Evolutionary conservation across 2,888 invertebrate species (phyloP).

Genomic region (Perizoma flavofasciatum): DNA sequence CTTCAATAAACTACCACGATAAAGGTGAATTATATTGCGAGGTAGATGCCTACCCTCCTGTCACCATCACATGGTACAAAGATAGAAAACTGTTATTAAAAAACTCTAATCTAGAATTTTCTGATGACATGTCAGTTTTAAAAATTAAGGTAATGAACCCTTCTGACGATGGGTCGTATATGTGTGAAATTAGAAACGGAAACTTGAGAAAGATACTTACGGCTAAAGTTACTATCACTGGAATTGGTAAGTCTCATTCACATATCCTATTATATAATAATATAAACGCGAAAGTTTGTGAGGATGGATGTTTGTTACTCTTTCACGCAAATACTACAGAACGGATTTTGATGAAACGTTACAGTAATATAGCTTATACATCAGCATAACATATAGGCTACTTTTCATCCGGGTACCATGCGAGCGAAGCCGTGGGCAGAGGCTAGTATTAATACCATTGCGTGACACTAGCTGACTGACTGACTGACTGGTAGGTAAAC

Average conservation of each 20-base stretch:
- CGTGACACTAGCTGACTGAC: too few species aligned
- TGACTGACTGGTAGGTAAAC: too few species aligned
- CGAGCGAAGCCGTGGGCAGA: too few species aligned
- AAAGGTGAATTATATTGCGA: constrained; percentile 12
- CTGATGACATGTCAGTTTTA: constrained; percentile 13
- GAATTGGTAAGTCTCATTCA: constrained; percentile 10
- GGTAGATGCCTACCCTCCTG: constrained; percentile 20
- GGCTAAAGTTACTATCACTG: constrained; percentile 11
- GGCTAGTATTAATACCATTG: too few species aligned
- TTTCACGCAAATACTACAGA: too few species aligned
- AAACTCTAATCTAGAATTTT: constrained; percentile 11
- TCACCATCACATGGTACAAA: constrained; percentile 22
- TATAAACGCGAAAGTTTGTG: too few species aligned
- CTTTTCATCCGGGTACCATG: too few species aligned
- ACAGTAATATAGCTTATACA: too few species aligned
- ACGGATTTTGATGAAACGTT: too few species aligned
- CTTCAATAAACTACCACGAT: constrained; percentile 2
- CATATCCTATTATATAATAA: too few species aligned
- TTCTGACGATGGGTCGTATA: constrained; percentile 6
- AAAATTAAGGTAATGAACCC: constrained; percentile 17
- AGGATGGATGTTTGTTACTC: too few species aligned
- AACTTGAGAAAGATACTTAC: background rate
- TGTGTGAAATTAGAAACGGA: constrained; percentile 20
- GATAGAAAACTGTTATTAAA: constrained; percentile 1
- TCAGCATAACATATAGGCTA: too few species aligned